phyloP scores from a whole-genome alignment of 2,888 invertebrate species.

The Unio delphinus region DNA sequence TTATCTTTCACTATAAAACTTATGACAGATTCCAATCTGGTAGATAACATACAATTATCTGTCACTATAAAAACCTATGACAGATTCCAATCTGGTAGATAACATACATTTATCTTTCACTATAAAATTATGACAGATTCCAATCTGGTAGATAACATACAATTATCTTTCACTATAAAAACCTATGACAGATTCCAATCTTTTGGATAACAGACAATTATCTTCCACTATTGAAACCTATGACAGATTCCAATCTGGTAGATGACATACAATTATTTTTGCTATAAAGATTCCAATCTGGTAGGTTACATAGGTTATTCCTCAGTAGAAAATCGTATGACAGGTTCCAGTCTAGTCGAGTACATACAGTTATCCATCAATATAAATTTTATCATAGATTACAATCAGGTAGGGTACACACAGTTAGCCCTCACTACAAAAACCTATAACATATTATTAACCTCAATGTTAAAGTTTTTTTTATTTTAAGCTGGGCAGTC shows the following conservation, averaged over 20 bases:
- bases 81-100: slow-evolving; percentile 90
- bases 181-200: slow-evolving; percentile 93
- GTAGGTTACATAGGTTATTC: no score
- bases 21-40: slow-evolving; percentile 94
- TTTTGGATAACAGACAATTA: slow-evolving; percentile 76
- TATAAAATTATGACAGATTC: slow-evolving; percentile 88
- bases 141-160: slow-evolving; percentile 80
- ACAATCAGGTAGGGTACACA: slow-evolving; percentile 81
- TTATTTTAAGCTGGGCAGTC: no score
- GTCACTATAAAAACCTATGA: slow-evolving; percentile 80
- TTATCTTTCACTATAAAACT: slow-evolving; percentile 75
- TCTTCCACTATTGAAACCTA: neutral
- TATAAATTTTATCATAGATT: slow-evolving; percentile 89
- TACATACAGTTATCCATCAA: neutral
- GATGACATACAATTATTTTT: no score
- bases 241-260: no score
- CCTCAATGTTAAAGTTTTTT: no score
- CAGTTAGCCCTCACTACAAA: neutral
- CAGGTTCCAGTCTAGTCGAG: slow-evolving; percentile 66
- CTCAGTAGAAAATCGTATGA: slow-evolving; percentile 78
- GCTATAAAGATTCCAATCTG: no score
- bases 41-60: slow-evolving; percentile 68
- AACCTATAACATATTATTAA: no score
- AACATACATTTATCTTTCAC: neutral
- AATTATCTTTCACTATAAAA: slow-evolving; percentile 66